Evolutionary conservation across 2,113 vertebrate species (phyloP).

Genomic region (Paraplagusia blochii): DNA sequence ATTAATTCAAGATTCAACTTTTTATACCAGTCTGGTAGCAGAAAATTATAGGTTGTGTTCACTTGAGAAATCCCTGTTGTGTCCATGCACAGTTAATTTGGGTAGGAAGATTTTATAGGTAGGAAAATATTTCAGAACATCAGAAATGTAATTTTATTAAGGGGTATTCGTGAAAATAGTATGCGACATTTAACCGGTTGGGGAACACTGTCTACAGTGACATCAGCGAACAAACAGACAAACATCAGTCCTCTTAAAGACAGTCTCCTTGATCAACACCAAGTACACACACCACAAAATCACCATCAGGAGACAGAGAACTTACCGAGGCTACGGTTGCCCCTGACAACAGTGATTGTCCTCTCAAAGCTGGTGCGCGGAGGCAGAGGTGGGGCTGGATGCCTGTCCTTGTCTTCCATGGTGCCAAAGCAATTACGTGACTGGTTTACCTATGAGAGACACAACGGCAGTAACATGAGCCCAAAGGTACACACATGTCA

Average conservation of each 20-base stretch:
- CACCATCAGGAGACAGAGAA: constrained; percentile 62
- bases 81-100: no score
- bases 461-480: background rate
- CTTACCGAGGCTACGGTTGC: constrained; percentile 95
- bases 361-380: constrained; percentile 78
- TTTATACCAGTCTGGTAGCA: no score
- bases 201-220: no score
- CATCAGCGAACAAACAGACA: no score
- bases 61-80: no score
- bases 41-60: no score
- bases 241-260: constrained; percentile 59
- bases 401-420: constrained; percentile 59
- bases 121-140: no score
- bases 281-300: constrained; percentile 69
- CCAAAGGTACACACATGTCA: background rate
- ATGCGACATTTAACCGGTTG: no score
- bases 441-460: constrained; percentile 67
- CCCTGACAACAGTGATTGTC: constrained; percentile 90
- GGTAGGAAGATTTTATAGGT: no score
- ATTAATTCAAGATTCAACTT: no score
- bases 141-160: no score
- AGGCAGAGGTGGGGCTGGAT: constrained; percentile 48
- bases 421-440: constrained; percentile 60
- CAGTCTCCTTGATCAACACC: constrained; percentile 54
- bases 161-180: no score